These are phyloP conservation scores for Aricia artaxerxes DNA, from an alignment of 2,888 invertebrate species.

Conservation along the genomic window DNA sequence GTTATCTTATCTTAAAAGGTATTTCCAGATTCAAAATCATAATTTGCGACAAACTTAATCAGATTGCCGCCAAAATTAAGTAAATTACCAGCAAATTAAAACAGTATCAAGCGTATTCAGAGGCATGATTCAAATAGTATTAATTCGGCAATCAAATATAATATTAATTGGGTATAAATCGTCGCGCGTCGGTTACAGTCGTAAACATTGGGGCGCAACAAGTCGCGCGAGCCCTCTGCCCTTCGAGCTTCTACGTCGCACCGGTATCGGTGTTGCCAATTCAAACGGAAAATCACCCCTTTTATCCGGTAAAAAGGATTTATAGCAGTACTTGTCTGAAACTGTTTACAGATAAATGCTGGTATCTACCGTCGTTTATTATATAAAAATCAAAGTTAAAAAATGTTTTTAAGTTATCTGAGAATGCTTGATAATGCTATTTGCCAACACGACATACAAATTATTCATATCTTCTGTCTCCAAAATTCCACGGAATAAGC, in stretches of 20 bases:
- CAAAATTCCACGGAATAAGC: background rate
- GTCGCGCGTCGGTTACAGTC: slow-evolving; percentile 39
- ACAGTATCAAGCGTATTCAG: background rate
- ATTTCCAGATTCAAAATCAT: too few relatives aligned
- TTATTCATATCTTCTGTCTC: background rate
- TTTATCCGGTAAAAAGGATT: background rate
- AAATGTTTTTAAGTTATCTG: background rate
- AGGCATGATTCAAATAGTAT: background rate
- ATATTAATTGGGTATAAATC: background rate
- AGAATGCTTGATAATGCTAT: background rate
- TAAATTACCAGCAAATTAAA: background rate
- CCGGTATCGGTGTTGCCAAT: slow-evolving; percentile 5
- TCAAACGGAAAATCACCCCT: slow-evolving; percentile 14
- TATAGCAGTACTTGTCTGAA: background rate
- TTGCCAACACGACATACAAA: background rate
- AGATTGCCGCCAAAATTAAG: background rate
- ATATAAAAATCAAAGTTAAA: background rate
- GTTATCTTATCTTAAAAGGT: too few relatives aligned
- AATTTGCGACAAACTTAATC: background rate
- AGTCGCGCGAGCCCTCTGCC: slow-evolving; percentile 53
- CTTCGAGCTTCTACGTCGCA: slow-evolving; percentile 7
- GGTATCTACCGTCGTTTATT: background rate
- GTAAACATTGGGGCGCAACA: slow-evolving; percentile 68
- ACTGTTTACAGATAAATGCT: background rate
- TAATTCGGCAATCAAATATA: background rate